Conservation (phyloP, 2,797 vertebrate genomes). For the Peromyscus eremicus region DNA sequence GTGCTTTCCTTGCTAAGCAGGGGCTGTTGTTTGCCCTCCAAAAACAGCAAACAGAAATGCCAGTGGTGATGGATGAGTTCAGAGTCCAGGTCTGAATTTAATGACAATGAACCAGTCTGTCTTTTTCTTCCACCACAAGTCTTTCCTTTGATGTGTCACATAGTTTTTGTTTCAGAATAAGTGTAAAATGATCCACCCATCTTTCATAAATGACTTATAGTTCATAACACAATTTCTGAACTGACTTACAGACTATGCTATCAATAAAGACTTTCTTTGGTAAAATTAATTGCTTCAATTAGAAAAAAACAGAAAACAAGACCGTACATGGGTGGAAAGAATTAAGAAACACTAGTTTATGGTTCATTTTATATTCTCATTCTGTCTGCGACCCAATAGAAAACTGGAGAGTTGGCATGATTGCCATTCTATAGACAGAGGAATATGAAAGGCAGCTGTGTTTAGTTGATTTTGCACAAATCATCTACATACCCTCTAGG, state of each 20-base stretch:
- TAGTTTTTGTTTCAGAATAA: slow-evolving; percentile 17
- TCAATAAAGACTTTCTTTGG: background rate
- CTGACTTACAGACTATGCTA: background rate
- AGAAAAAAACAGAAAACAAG: slow-evolving; percentile 22
- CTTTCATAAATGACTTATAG: background rate
- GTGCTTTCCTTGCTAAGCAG: background rate
- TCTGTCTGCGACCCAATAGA: slow-evolving; percentile 9
- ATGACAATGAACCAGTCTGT: background rate
- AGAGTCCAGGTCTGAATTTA: slow-evolving; percentile 1
- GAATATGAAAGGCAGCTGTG: background rate
- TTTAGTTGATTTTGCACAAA: slow-evolving; percentile 8
- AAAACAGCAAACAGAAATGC: slow-evolving; percentile 17
- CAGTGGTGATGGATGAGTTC: background rate
- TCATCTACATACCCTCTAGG: background rate
- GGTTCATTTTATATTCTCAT: background rate
- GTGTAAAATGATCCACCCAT: background rate
- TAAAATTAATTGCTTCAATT: slow-evolving; percentile 16
- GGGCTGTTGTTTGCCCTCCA: slow-evolving; percentile 6
- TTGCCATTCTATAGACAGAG: background rate
- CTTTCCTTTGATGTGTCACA: background rate
- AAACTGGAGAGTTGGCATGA: background rate
- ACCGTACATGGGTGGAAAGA: background rate
- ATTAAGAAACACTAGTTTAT: background rate
- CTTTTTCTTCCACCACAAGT: background rate
- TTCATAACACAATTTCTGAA: background rate